Evolutionary conservation across 2,888 invertebrate species (phyloP).

Genomic region (Drosophila dives): DNA sequence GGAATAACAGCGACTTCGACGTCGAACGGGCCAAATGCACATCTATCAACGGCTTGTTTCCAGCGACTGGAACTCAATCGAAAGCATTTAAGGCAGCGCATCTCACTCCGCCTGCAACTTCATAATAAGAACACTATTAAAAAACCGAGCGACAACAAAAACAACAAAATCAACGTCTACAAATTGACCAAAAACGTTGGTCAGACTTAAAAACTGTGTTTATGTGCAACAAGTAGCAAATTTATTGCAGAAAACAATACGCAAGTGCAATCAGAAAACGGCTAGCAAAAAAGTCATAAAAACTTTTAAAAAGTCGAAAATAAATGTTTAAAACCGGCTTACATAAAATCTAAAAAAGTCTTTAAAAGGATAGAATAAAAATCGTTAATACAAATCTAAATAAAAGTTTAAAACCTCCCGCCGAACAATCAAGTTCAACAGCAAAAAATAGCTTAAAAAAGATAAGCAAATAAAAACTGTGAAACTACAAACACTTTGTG

Average conservation of each 20-base stretch:
- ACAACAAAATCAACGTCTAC: slow-evolving; percentile 56
- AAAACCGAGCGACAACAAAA: slow-evolving; percentile 44
- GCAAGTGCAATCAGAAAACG: slow-evolving; percentile 36
- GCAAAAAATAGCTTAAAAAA: not conserved
- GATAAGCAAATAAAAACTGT: not conserved
- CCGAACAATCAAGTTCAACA: not conserved
- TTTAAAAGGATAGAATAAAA: not conserved
- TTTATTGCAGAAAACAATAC: slow-evolving; percentile 2
- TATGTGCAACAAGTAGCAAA: slow-evolving; percentile 46
- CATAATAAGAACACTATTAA: slow-evolving; percentile 79
- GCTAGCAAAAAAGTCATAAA: slow-evolving; percentile 32
- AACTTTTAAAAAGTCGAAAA: slow-evolving; percentile 39
- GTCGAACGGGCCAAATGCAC: not conserved
- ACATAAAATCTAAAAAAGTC: no score
- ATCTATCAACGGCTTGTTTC: slow-evolving; percentile 10
- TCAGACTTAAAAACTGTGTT: slow-evolving; percentile 61
- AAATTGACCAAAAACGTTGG: slow-evolving; percentile 65
- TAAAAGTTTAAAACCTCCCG: not conserved
- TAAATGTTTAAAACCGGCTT: not conserved
- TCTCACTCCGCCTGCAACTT: slow-evolving; percentile 70
- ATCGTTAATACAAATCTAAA: not conserved
- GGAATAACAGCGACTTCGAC: slow-evolving; percentile 3
- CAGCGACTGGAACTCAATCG: slow-evolving; percentile 61
- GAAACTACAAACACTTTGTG: not conserved
- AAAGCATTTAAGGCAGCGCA: slow-evolving; percentile 66